phyloP scores from a whole-genome alignment of 2,888 invertebrate species.

The Gisinianus flammeolus region DNA sequence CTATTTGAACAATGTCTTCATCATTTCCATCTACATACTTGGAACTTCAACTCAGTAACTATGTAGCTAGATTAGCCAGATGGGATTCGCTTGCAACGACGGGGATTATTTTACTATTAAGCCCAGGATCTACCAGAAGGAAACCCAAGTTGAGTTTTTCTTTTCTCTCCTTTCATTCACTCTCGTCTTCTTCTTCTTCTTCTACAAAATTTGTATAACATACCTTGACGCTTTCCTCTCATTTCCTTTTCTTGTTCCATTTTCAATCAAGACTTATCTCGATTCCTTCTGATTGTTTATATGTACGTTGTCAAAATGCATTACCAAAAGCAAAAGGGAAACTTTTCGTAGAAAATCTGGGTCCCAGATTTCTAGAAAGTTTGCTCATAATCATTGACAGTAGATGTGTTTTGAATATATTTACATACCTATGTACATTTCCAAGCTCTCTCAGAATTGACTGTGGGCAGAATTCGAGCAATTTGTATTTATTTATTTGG shows the following conservation, averaged over 20 bases:
- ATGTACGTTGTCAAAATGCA: background rate
- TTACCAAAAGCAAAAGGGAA: background rate
- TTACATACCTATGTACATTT: background rate
- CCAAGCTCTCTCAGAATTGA: background rate
- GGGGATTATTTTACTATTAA: no score
- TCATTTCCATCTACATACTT: background rate
- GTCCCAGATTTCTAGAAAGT: background rate
- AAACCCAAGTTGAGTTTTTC: constrained; percentile 14
- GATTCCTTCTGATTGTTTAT: background rate
- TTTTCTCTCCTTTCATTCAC: background rate
- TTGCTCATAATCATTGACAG: no score
- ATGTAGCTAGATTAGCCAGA: constrained; percentile 31
- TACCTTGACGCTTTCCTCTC: no score
- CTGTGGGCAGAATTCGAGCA: background rate
- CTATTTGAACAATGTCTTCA: constrained; percentile 33
- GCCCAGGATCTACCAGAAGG: constrained; percentile 10
- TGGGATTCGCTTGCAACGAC: constrained; percentile 14
- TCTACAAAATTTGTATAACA: background rate
- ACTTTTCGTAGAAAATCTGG: background rate
- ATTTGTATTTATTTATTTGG: background rate
- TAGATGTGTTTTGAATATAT: background rate
- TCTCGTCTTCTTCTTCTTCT: background rate
- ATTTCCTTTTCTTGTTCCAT: background rate
- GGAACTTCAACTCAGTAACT: background rate
- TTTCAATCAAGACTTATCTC: background rate